Evolutionary conservation across 2,888 invertebrate genomes (phyloP).

Genomic region (Acronicta alni): DNA sequence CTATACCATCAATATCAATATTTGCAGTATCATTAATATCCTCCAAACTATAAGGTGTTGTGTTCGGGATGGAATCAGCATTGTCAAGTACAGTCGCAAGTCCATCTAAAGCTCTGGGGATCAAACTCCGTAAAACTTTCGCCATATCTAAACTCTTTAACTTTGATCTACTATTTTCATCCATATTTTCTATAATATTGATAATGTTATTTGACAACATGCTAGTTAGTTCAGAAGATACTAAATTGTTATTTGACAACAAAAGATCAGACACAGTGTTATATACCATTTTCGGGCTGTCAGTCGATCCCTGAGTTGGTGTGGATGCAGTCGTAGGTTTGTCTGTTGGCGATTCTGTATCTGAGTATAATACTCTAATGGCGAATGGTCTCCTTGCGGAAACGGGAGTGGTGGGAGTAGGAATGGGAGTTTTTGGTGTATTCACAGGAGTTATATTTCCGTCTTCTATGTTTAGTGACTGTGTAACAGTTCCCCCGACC

Average conservation of each 20-base stretch:
- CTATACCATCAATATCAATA: constrained; percentile 67
- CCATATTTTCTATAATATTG: constrained; percentile 83
- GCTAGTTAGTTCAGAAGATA: constrained; percentile 88
- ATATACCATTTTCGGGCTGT: constrained; percentile 85
- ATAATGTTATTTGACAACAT: constrained; percentile 86
- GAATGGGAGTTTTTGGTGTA: constrained; percentile 69
- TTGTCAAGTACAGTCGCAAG: constrained; percentile 73
- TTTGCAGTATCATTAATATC: constrained; percentile 85
- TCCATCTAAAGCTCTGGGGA: constrained; percentile 84
- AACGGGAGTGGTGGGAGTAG: constrained; percentile 77
- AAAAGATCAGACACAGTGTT: constrained; percentile 86
- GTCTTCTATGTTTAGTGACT: constrained; percentile 76
- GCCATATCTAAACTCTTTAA: constrained; percentile 85
- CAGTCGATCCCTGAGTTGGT: constrained; percentile 79
- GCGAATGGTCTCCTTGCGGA: constrained; percentile 87
- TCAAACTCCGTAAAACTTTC: constrained; percentile 85
- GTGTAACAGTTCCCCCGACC: constrained; percentile 81
- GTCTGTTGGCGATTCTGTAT: constrained; percentile 82
- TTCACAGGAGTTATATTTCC: constrained; percentile 72
- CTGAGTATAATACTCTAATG: constrained; percentile 84
- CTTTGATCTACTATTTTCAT: constrained; percentile 82
- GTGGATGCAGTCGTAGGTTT: constrained; percentile 78
- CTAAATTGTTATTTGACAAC: constrained; percentile 83
- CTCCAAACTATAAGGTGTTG: constrained; percentile 86
- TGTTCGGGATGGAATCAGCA: constrained; percentile 75